Conservation (phyloP, 2,113 vertebrate genomes). For the Acanthisitta chloris region DNA sequence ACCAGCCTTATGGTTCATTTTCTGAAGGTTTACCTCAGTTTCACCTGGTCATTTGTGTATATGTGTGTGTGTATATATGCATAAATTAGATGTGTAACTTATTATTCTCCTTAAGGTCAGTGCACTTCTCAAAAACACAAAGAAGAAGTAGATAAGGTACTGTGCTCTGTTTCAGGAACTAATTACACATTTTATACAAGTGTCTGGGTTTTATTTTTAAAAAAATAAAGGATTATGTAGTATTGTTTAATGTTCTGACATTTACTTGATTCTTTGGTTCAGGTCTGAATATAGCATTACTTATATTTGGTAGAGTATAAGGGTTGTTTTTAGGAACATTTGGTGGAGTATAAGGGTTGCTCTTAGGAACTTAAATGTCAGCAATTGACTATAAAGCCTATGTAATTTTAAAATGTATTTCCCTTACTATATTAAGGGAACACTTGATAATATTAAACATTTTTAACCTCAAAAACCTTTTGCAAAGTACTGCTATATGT, state of each 20-base stretch:
- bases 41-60: background rate
- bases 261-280: background rate
- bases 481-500: background rate
- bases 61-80: accelerated
- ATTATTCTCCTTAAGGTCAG: background rate
- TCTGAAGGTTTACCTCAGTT: background rate
- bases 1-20: background rate
- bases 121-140: background rate
- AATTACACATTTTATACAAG: background rate
- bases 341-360: background rate
- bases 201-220: background rate
- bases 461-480: background rate
- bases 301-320: background rate
- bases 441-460: background rate
- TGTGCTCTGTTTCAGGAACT: background rate
- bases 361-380: background rate
- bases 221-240: background rate
- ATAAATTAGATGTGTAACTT: background rate
- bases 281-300: background rate
- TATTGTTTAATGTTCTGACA: background rate
- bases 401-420: background rate
- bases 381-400: background rate
- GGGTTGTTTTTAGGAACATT: background rate
- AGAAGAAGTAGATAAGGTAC: background rate
- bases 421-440: background rate